Base-by-base conservation (phyloP, 2,113 vertebrate species). In the Malurus melanocephalus region DNA sequence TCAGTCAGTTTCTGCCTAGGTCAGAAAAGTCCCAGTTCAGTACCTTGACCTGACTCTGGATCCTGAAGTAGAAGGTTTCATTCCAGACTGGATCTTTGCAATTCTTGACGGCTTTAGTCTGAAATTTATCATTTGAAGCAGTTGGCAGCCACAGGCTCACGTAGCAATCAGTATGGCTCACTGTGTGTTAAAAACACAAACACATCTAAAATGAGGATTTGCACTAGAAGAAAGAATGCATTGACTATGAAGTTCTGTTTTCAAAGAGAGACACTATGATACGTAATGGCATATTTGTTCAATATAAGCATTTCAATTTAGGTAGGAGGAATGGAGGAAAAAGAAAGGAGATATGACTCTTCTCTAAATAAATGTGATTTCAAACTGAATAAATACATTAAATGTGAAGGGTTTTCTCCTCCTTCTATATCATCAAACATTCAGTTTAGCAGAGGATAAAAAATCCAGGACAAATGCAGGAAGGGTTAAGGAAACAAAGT, bases 11-110 rank as follows among this genome's bases (percentile, higher is more conserved):
- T 5, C 13, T 56, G 27, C 13, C 5, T 71, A 28, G 15, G 23
- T 82, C 28, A 55, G 16, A 7, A 27, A 87, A 80, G 19, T 65
- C 42, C 15, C 24, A 72, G 42, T 28, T 80, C 43, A 92, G 82
- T 96, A 99, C 98, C 97, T 99, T 99, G 53, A 98, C 96, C 64
- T 96, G 95, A 81, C 93, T 95, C 78, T 97, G 97, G 71, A 98
- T 95, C 76, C 97, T 97, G 90, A 98, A 99, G 68, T 83, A 95
- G 91, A 99, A 99, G 11, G 92, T 98, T 93, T 99, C 98, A 14
- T 99, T 98, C 98, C 98, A 99, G 55, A 97, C 96, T 15, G 98
- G 98, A 60, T 97, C 95, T 89, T 94, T 95, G 53, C 81, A 97
- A 33, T 98, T 98, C n/a, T 92, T 56, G 45, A 98, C 67, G 4